Conservation (phyloP, 2,113 vertebrate species). For the Nyctibius bracteatus region DNA sequence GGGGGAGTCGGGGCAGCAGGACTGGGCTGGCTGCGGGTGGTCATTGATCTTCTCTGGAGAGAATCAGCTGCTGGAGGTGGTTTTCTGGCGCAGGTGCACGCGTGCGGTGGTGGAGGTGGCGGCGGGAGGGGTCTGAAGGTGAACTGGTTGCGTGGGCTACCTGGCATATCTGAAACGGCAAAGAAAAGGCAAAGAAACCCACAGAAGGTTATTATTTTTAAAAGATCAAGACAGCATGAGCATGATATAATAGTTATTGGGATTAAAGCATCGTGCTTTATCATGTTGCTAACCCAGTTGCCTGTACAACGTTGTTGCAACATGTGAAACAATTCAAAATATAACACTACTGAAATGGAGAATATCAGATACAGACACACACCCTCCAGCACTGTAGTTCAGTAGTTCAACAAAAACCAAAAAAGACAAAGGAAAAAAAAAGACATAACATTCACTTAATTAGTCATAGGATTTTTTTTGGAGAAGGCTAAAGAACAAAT, state of each 20-base stretch:
- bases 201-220: background rate
- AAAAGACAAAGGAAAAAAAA: background rate
- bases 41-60: constrained; percentile 92
- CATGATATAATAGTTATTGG: background rate
- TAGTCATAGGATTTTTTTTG: constrained; percentile 14
- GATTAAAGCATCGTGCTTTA: background rate
- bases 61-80: constrained; percentile 83
- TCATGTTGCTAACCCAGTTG: background rate
- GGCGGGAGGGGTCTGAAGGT: constrained; percentile 93
- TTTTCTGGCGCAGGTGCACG: constrained; percentile 90
- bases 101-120: constrained; percentile 87
- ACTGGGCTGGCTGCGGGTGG: constrained; percentile 86
- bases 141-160: constrained; percentile 91
- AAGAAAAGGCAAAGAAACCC: background rate
- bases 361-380: constrained; percentile 19
- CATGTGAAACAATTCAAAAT: constrained; percentile 1
- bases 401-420: background rate
- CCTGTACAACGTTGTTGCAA: constrained; percentile 18
- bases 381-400: background rate
- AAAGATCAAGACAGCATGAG: background rate
- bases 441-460: background rate
- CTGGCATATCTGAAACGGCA: constrained; percentile 82
- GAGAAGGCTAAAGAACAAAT: constrained; percentile 44
- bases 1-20: constrained; percentile 79
- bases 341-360: background rate